Percentiles rank a stretch among this genome's conserved stretches.
These are phyloP conservation scores for Gorsachius goisagi DNA, from an alignment of 2,113 vertebrate genomes.

Conservation along the genomic window DNA sequence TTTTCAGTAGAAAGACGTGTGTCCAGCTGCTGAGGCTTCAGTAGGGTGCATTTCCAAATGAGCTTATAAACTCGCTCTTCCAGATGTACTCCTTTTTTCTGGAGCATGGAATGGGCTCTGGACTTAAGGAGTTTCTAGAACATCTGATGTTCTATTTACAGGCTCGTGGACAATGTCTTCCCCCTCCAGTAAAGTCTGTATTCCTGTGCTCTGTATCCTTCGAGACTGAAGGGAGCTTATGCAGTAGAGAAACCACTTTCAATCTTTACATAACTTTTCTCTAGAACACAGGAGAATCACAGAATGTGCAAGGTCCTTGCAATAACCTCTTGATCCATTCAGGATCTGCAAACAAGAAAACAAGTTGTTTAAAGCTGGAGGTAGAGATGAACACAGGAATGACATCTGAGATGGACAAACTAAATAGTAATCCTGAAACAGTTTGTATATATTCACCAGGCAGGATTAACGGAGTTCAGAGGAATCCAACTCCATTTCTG, in stretches of 20 bases:
- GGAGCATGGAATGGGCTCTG: not conserved
- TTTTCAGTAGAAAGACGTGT: not conserved
- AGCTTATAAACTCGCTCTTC: not conserved
- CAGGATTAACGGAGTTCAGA: not conserved
- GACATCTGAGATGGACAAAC: not conserved
- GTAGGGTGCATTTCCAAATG: not conserved
- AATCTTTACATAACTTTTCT: not conserved
- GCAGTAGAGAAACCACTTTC: not conserved
- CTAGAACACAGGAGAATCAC: constrained; percentile 93
- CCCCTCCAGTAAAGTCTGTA: not conserved
- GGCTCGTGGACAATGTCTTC: not conserved
- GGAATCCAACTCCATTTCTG: not conserved
- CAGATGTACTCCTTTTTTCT: not conserved
- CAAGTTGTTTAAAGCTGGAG: not conserved
- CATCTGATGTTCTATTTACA: not conserved
- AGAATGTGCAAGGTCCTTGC: constrained; percentile 89
- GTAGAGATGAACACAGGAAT: not conserved
- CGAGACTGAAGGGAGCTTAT: not conserved
- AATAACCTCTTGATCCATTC: constrained; percentile 95
- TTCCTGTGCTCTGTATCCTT: not conserved
- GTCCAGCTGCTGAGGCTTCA: not conserved
- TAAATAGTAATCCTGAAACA: not conserved
- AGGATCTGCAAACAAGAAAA: constrained; percentile 83
- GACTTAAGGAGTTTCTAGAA: not conserved
- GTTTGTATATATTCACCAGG: not conserved